Conservation (phyloP, 2,113 vertebrate genomes). For the Pogonocichla stellata region DNA sequence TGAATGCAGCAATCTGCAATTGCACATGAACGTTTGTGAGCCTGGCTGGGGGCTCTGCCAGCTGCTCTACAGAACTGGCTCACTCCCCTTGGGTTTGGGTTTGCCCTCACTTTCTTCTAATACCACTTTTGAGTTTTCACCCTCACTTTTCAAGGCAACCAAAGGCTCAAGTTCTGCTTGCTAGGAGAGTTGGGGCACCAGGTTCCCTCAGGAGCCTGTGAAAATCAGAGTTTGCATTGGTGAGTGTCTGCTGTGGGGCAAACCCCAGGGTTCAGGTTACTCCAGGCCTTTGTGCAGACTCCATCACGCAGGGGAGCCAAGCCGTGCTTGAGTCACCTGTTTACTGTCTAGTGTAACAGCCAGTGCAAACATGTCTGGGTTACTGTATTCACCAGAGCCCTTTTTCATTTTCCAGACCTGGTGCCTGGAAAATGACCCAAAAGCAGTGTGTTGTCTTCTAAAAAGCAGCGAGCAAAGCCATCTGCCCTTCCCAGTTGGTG, state of each 20-base stretch:
- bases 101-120: neutral
- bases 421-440: conserved; percentile 54
- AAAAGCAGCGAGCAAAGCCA: conserved; percentile 23
- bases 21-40: neutral
- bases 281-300: conserved; percentile 53
- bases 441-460: conserved; percentile 33
- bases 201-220: neutral
- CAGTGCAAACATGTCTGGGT: conserved; percentile 59
- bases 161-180: neutral
- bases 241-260: neutral
- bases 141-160: neutral
- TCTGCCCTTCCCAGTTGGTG: neutral
- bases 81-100: neutral
- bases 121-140: neutral
- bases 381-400: conserved; percentile 46
- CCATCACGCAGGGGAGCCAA: conserved; percentile 34
- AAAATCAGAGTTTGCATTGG: neutral
- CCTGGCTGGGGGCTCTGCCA: conserved; percentile 11
- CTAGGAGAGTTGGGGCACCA: neutral
- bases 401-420: conserved; percentile 45
- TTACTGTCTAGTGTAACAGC: conserved; percentile 61
- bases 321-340: conserved; percentile 57
- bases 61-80: neutral
- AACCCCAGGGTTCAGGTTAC: conserved; percentile 40
- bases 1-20: neutral